phyloP scores from a whole-genome alignment of 2,888 invertebrate species.

The Diadegma fenestrale region DNA sequence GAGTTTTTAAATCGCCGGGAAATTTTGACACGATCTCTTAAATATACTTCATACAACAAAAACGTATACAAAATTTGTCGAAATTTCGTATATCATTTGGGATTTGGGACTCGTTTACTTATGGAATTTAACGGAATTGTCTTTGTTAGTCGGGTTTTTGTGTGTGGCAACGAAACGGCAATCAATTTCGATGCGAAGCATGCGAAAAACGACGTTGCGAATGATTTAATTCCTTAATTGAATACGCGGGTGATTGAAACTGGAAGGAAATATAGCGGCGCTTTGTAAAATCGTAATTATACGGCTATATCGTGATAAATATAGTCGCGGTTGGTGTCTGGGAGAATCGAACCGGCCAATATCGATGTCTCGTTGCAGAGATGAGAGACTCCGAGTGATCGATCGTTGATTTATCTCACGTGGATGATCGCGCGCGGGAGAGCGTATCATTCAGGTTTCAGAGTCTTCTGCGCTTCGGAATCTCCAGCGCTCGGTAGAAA shows the following conservation, averaged over 20 bases:
- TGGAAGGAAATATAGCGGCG: neutral
- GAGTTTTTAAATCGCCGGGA: too few relatives aligned
- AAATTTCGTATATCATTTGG: too few relatives aligned
- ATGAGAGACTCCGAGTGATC: conserved; percentile 49
- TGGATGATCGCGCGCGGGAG: conserved; percentile 47
- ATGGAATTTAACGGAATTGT: neutral
- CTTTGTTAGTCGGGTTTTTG: neutral
- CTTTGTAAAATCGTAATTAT: conserved; percentile 14
- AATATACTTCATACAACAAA: too few relatives aligned
- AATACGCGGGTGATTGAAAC: neutral
- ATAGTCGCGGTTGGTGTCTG: conserved; percentile 2
- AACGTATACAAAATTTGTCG: too few relatives aligned
- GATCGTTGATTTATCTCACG: conserved; percentile 61
- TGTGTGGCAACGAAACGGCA: neutral
- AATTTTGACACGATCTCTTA: too few relatives aligned
- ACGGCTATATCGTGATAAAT: conserved; percentile 15
- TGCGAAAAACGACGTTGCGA: neutral
- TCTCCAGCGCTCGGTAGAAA: conserved; percentile 1
- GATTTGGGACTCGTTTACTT: too few relatives aligned
- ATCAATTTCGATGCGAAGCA: neutral
- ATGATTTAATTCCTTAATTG: neutral
- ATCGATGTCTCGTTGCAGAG: conserved; percentile 20
- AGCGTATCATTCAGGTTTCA: conserved; percentile 45
- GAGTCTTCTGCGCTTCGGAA: conserved; percentile 25
- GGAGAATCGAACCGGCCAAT: conserved; percentile 13